Percentiles rank a stretch among this genome's conserved stretches.
Conservation (phyloP, 2,797 vertebrate species). For the Lutjanus argentimaculatus region DNA sequence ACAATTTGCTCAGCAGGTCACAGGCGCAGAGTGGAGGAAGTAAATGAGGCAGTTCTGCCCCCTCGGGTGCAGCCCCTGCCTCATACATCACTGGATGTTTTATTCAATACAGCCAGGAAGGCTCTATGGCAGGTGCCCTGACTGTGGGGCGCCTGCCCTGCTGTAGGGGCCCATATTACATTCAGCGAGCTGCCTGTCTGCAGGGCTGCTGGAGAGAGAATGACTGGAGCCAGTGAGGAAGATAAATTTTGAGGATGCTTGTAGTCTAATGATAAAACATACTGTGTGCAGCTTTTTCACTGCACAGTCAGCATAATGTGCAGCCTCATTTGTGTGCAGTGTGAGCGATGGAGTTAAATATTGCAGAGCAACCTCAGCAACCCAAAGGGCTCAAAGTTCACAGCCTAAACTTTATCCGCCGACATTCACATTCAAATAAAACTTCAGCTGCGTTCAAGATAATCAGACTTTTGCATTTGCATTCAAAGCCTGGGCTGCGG, state of each 20-base stretch:
- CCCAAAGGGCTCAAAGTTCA: slow-evolving; percentile 72
- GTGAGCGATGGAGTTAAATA: slow-evolving; percentile 64
- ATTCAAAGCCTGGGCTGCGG: slow-evolving; percentile 14
- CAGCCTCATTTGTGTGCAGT: slow-evolving; percentile 59
- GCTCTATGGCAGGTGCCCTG: slow-evolving; percentile 86
- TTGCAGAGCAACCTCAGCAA: slow-evolving; percentile 72
- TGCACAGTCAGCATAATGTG: slow-evolving; percentile 76
- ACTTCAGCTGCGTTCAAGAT: not conserved
- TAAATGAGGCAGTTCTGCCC: slow-evolving; percentile 88
- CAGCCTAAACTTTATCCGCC: slow-evolving; percentile 53
- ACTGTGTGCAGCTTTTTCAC: slow-evolving; percentile 60
- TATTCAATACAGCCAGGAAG: slow-evolving; percentile 88
- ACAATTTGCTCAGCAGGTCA: slow-evolving; percentile 89
- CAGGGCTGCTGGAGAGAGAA: slow-evolving; percentile 67
- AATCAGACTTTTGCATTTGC: slow-evolving; percentile 24
- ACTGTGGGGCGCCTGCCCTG: slow-evolving; percentile 80
- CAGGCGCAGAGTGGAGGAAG: slow-evolving; percentile 85
- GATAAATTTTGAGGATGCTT: slow-evolving; percentile 71
- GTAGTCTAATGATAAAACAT: slow-evolving; percentile 78
- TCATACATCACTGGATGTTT: slow-evolving; percentile 90
- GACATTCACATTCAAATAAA: slow-evolving; percentile 50
- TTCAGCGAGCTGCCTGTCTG: slow-evolving; percentile 78
- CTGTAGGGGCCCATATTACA: slow-evolving; percentile 83
- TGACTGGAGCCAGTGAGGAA: slow-evolving; percentile 68
- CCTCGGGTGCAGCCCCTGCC: slow-evolving; percentile 86